Percentiles rank a stretch among this genome's conserved stretches.
phyloP scores from a whole-genome alignment of 1,140 invertebrate species.

The Brachionus manjavacas region DNA sequence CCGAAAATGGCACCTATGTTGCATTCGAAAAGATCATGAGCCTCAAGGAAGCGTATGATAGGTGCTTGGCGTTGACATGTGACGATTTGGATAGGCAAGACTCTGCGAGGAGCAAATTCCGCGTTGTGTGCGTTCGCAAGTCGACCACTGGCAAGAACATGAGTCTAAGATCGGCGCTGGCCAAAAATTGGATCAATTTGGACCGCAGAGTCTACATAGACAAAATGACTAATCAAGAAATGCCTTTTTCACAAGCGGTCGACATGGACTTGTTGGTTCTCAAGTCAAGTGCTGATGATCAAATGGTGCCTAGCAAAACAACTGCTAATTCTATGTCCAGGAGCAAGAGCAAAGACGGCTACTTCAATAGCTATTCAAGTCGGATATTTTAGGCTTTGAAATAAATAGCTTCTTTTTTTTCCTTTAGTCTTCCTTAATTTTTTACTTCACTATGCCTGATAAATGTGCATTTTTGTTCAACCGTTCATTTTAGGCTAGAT shows the following conservation, averaged over 20 bases:
- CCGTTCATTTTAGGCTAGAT: neutral
- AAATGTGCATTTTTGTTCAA: neutral
- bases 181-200: constrained; percentile 36
- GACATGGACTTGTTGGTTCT: constrained; percentile 9
- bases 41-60: constrained; percentile 35
- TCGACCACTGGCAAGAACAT: constrained; percentile 32
- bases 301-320: neutral
- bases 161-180: constrained; percentile 20
- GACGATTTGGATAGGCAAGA: neutral
- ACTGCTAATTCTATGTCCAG: neutral
- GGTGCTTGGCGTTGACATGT: neutral
- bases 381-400: neutral
- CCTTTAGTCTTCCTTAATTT: neutral
- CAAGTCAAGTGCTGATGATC: neutral
- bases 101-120: neutral
- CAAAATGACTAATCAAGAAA: constrained; percentile 7
- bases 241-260: constrained; percentile 40
- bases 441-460: neutral
- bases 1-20: neutral
- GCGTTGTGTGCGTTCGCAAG: neutral
- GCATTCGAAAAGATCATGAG: neutral
- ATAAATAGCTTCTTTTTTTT: neutral
- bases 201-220: neutral
- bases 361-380: neutral
- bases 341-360: constrained; percentile 15